Evolutionary conservation across 1,140 invertebrate genomes (phyloP).

Genomic region (Drosophila mojavensis): DNA sequence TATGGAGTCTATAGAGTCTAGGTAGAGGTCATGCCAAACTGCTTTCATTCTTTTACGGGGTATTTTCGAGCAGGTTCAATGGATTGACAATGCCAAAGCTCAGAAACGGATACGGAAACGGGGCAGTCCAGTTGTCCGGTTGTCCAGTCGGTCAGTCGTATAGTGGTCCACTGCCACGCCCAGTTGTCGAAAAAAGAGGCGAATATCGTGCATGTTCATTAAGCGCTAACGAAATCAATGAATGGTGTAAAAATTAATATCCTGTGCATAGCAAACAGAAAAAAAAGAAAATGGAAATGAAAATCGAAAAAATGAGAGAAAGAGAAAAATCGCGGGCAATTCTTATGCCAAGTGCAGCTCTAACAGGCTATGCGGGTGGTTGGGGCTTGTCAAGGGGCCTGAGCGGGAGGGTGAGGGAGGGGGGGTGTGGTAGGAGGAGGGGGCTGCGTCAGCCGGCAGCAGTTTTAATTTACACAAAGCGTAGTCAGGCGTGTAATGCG

Average conservation of each 20-base stretch:
- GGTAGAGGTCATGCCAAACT: no score
- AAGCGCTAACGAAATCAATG: conserved; percentile 78
- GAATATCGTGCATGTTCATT: conserved; percentile 62
- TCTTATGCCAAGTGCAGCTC: conserved; percentile 26
- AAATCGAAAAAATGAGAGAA: conserved; percentile 13
- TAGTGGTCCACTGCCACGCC: conserved; percentile 6
- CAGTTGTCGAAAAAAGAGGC: background rate
- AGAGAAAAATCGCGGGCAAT: conserved; percentile 34
- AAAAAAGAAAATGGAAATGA: background rate
- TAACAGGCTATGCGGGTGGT: background rate
- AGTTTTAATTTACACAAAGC: conserved; percentile 83
- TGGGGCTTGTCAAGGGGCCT: background rate
- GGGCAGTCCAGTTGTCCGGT: conserved; percentile 43
- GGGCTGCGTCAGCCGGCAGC: conserved; percentile 62
- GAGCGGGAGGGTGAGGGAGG: background rate
- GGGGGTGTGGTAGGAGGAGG: background rate
- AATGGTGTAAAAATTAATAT: conserved; percentile 84
- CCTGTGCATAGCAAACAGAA: conserved; percentile 53
- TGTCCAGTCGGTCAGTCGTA: conserved; percentile 7
- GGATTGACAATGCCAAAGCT: background rate
- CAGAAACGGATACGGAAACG: conserved; percentile 54
- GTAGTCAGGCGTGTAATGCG: conserved; percentile 78
- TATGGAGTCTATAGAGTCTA: no score
- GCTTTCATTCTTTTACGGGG: conserved; percentile 2
- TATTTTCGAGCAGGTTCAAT: background rate